Evolutionary conservation across 2,113 vertebrate genomes (phyloP).

Genomic region (Pogonocichla stellata): DNA sequence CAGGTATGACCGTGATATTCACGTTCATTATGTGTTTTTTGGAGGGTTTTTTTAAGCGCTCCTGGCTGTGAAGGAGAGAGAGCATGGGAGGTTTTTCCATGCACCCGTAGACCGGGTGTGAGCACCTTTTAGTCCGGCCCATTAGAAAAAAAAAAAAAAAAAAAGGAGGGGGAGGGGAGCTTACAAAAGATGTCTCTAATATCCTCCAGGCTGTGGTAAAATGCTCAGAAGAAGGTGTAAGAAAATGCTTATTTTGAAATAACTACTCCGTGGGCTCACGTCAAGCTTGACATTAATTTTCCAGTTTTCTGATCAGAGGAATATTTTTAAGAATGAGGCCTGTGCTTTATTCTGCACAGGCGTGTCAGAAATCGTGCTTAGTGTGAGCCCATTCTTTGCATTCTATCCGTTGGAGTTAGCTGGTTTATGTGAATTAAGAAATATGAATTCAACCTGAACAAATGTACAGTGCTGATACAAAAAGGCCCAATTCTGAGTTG

Average conservation of each 20-base stretch:
- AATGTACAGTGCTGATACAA: background rate
- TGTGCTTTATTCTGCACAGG: background rate
- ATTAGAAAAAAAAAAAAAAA: background rate
- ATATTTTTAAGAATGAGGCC: conserved; percentile 9
- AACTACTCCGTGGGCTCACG: background rate
- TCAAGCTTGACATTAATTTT: background rate
- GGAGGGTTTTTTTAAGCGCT: background rate
- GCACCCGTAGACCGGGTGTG: conserved; percentile 3
- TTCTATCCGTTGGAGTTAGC: background rate
- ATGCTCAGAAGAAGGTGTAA: background rate
- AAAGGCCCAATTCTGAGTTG: background rate
- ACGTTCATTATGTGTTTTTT: background rate
- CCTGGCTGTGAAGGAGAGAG: background rate
- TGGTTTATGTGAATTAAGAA: background rate
- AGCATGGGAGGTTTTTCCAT: background rate
- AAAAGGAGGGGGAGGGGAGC: background rate
- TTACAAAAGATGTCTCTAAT: background rate
- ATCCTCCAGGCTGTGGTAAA: background rate
- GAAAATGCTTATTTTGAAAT: background rate
- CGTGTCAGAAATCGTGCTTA: background rate
- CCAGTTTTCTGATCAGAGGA: background rate
- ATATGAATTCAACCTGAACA: background rate
- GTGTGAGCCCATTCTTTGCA: background rate
- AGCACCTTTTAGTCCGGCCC: conserved; percentile 7
- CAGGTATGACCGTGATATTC: conserved; percentile 26